Conservation (phyloP, 2,888 invertebrate species). For the Andrena marginata region DNA sequence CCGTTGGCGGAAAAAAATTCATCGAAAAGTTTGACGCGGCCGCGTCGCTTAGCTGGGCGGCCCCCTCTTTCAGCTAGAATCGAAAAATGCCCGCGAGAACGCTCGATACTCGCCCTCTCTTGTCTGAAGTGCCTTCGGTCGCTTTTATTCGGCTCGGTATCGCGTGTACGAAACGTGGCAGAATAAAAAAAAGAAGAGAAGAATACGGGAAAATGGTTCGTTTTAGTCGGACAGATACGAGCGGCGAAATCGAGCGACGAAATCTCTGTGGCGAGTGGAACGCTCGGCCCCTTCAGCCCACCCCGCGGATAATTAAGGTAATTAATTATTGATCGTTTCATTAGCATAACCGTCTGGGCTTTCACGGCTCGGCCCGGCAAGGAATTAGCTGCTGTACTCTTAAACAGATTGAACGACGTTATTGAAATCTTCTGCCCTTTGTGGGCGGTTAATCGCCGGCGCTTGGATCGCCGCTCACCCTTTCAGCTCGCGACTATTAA, state of each 20-base stretch:
- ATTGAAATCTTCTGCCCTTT: slow-evolving; percentile 38
- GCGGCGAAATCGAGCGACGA: neutral
- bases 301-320: slow-evolving; percentile 45
- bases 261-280: slow-evolving; percentile 1
- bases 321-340: slow-evolving; percentile 59
- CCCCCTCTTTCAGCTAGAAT: neutral
- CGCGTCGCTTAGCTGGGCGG: neutral
- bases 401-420: slow-evolving; percentile 35
- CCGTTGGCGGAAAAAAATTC: neutral
- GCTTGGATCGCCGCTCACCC: neutral
- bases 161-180: neutral
- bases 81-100: slow-evolving; percentile 10
- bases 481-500: neutral
- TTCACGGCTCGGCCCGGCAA: slow-evolving; percentile 27
- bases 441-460: slow-evolving; percentile 23
- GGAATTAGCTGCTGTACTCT: slow-evolving; percentile 31
- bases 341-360: slow-evolving; percentile 41
- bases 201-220: neutral
- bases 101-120: slow-evolving; percentile 21
- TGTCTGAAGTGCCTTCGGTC: slow-evolving; percentile 13
- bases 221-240: neutral
- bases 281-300: slow-evolving; percentile 15
- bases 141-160: slow-evolving; percentile 16
- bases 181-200: neutral
- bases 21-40: neutral